These are phyloP conservation scores for Telmatochromis sp. DNA, from an alignment of 2,113 vertebrate genomes.

Conservation along the genomic window DNA sequence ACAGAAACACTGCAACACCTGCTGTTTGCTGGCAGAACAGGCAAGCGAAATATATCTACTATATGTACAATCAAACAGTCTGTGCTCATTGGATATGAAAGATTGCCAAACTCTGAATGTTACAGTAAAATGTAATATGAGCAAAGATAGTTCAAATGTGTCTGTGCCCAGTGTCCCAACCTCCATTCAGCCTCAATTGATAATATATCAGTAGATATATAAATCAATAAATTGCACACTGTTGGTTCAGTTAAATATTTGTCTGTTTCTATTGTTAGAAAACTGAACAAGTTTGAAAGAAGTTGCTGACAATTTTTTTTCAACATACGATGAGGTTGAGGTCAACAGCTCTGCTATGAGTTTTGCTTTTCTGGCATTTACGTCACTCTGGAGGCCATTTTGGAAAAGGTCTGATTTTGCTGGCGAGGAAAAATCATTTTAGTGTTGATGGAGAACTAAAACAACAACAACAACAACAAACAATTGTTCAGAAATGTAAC, in stretches of 20 bases:
- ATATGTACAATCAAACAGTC: background rate
- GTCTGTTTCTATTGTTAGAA: background rate
- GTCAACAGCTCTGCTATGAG: background rate
- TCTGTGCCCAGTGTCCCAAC: background rate
- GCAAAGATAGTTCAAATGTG: background rate
- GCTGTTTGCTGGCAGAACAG: background rate
- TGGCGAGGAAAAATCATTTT: background rate
- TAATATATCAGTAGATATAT: background rate
- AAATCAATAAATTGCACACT: background rate
- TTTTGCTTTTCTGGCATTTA: background rate
- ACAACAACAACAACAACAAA: background rate
- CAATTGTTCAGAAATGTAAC: background rate
- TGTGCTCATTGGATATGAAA: background rate
- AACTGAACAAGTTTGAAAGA: background rate
- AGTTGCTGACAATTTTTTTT: background rate
- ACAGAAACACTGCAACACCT: conserved; percentile 13
- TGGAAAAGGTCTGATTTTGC: background rate
- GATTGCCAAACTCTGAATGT: background rate
- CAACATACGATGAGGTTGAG: background rate
- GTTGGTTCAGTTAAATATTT: background rate
- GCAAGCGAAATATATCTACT: background rate
- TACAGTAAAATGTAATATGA: background rate
- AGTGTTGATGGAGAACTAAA: background rate
- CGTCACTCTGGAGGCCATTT: background rate
- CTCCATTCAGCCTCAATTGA: background rate